phyloP scores from a whole-genome alignment of 2,888 invertebrate genomes.

The Noctua janthe region DNA sequence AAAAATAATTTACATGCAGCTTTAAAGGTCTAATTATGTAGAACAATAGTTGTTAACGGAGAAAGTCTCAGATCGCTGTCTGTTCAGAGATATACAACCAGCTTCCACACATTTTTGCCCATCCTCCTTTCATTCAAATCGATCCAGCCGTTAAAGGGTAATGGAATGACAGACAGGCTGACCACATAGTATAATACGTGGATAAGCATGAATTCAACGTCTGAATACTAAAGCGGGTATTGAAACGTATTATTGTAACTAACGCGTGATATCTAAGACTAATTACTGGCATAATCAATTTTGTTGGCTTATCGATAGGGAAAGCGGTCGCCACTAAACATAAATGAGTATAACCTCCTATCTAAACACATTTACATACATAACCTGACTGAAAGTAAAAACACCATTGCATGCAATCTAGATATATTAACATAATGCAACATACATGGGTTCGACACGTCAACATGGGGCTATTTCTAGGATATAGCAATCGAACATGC shows the following conservation, averaged over 20 bases:
- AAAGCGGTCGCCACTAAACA: not conserved
- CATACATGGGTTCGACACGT: not conserved
- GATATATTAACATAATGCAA: conserved; percentile 7
- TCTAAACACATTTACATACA: not conserved
- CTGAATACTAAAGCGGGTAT: not conserved
- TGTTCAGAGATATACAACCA: too few relatives aligned
- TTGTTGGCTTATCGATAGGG: not conserved
- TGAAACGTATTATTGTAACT: too few relatives aligned
- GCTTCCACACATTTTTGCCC: too few relatives aligned
- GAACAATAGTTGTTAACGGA: too few relatives aligned
- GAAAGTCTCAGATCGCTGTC: too few relatives aligned
- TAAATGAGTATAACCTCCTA: not conserved
- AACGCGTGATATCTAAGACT: not conserved
- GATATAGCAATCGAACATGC: not conserved
- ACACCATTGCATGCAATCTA: not conserved
- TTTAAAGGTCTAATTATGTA: too few relatives aligned
- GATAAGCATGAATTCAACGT: not conserved
- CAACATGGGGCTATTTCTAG: not conserved
- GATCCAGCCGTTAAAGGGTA: not conserved
- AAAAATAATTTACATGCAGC: too few relatives aligned
- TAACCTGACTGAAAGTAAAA: not conserved
- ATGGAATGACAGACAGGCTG: not conserved
- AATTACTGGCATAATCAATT: not conserved
- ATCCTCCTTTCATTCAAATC: not conserved
- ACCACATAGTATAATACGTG: not conserved